Evolutionary conservation across 2,888 invertebrate species (phyloP), one percentile per base, ranked within the genome.

Genomic region (Drosophila affinis): DNA sequence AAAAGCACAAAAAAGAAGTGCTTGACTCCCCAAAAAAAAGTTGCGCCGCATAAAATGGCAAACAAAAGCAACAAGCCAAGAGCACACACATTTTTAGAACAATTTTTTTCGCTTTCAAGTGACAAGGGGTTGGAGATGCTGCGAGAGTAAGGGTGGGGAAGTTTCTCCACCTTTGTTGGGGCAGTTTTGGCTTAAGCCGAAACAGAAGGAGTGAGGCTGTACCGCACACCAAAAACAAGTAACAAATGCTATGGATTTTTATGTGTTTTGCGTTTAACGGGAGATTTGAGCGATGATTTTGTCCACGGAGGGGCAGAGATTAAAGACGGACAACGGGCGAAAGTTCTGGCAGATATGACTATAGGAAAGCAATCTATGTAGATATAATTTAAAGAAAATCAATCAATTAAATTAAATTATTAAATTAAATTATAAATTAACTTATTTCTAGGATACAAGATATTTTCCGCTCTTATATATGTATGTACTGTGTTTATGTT

Each of bases 11-110:
- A 48, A 48, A 27, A 46, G 32, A 24, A 49, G 45, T 51, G 68
- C 44, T 46, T 34, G 65, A 51, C 69, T 67, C 21, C 9, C 51
- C 55, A 67, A 57, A 44, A 59, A 60, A 49, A 75, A 67, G 79
- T 73, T 71, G 71, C 72, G 64, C 78, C 72, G 55, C 70, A 76
- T 74, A 75, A 86, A 86, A 81, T 79, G 88, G 75, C 80, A 75
- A 87, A 81, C 89, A 87, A 85, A 82, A 89, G 86, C 88, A 78
- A 86, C 86, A 88, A 77, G 83, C 81, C 76, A 77, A 79, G 75
- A 77, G 81, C 81, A 75, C 76, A 79, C 76, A 78, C 63, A 81
- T 77, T 77, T 82, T 82, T 80, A 77, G 78, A 82, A 88, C 79
- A 78, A 81, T 78, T 77, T 79, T 77, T 51, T 58, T 55, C 73